Evolutionary conservation across 2,888 invertebrate species (phyloP).

Genomic region (Cordilura impudica): DNA sequence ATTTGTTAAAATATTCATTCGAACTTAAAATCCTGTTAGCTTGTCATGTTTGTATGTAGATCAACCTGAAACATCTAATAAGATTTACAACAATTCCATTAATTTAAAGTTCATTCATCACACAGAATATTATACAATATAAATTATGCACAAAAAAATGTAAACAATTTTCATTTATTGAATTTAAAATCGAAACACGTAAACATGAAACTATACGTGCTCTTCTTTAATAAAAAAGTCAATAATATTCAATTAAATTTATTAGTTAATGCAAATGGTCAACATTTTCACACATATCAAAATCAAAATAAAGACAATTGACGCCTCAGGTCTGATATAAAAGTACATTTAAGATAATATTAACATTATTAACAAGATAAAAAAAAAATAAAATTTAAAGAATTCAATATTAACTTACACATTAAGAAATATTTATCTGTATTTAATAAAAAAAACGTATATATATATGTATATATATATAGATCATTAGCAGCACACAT

Average conservation of each 20-base stretch:
- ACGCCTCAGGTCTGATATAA: constrained; percentile 46
- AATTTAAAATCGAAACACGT: constrained; percentile 47
- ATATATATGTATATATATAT: neutral
- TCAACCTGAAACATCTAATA: neutral
- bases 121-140: constrained; percentile 12
- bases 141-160: constrained; percentile 15
- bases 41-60: neutral
- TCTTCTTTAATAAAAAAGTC: constrained; percentile 29
- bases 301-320: constrained; percentile 34
- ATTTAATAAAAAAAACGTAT: neutral
- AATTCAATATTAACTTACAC: neutral
- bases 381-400: neutral
- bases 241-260: constrained; percentile 46
- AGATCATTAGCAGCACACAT: too few species aligned
- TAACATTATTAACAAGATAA: neutral
- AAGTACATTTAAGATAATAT: neutral
- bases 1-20: too few species aligned
- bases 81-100: neutral
- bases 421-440: too few species aligned
- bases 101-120: constrained; percentile 53
- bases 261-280: constrained; percentile 43
- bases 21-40: neutral
- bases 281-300: constrained; percentile 25
- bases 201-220: constrained; percentile 35
- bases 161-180: neutral